A percentile compares a stretch with the other conserved stretches of the same genome.
Evolutionary conservation across 2,797 vertebrate genomes (phyloP).

Genomic region (Dicrostonyx torquatus): DNA sequence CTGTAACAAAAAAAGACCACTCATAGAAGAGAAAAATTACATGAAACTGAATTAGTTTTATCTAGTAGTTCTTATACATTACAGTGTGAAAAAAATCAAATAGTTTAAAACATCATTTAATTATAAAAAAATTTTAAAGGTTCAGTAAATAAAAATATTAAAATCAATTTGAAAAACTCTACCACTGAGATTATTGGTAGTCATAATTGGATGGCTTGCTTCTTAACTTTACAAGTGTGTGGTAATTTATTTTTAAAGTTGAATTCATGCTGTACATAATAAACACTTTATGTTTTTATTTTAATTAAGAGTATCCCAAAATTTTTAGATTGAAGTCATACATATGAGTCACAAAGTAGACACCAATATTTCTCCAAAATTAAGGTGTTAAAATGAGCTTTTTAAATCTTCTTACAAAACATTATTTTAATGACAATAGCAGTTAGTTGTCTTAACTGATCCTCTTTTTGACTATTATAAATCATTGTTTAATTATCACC

Average conservation of each 20-base stretch:
- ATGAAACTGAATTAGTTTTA: background rate
- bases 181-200: background rate
- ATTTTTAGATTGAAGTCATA: background rate
- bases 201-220: background rate
- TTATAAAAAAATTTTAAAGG: conserved; percentile 19
- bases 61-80: background rate
- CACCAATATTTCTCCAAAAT: background rate
- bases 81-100: background rate
- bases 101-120: background rate
- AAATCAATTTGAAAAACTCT: background rate
- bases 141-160: background rate
- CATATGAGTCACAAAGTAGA: background rate
- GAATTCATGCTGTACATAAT: background rate
- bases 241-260: conserved; percentile 7
- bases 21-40: background rate
- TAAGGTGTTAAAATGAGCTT: background rate
- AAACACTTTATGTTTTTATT: background rate
- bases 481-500: background rate
- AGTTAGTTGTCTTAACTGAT: background rate
- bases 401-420: conserved; percentile 13
- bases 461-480: background rate
- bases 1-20: background rate
- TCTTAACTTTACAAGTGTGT: background rate
- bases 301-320: background rate
- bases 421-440: background rate